Base-by-base conservation (phyloP, 2,797 vertebrate genomes). In the Mallotus villosus region DNA sequence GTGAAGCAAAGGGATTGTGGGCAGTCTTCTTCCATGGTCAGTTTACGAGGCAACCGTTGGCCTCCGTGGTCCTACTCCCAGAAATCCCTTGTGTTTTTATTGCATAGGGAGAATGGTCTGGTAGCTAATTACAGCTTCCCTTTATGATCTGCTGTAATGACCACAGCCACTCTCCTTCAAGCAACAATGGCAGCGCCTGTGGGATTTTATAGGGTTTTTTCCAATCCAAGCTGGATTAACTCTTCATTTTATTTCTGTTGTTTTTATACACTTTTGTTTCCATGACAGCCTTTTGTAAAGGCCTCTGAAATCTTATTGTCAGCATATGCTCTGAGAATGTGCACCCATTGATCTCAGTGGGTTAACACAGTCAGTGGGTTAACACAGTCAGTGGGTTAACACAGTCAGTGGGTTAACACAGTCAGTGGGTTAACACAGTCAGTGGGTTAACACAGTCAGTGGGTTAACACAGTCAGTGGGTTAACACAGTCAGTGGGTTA, bases 111-210 rank as follows among this genome's bases (percentile, higher is more conserved):
- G 74, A 81, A 81, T 84, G 80, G 78, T 81, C 75, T 70, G 75
- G 73, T 74, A 32, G 72, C 67, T 87, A 83, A 86, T 84, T 84
- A 77, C 78, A 77, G 74, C 67, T 75, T 74, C 72, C 41, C 49
- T 81, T 81, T 81, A 72, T 70, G 75, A 77, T 70, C 61, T 11
- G 14, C 68, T 63, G 61, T 66, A 67, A 68, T 64, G 67, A 71
- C 75, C 68, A 32, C 76, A 75, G 68, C 41, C 71, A 61, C 63
- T 59, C 61, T 66, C 57, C 71, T 76, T 63, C 59, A 62, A 67
- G 76, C 76, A 78, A 75, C 80, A 77, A 75, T 77, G 65, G 75
- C 75, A 79, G 16, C 7, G 61, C 37, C 41, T 21, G 41, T 8
- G 34, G n/a, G 7, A 19, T 51, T 53, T 62, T 57, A 25, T 29